Evolutionary conservation across 2,888 invertebrate genomes (phyloP), one percentile per base, ranked within the genome.

Genomic region (Nomada flava): DNA sequence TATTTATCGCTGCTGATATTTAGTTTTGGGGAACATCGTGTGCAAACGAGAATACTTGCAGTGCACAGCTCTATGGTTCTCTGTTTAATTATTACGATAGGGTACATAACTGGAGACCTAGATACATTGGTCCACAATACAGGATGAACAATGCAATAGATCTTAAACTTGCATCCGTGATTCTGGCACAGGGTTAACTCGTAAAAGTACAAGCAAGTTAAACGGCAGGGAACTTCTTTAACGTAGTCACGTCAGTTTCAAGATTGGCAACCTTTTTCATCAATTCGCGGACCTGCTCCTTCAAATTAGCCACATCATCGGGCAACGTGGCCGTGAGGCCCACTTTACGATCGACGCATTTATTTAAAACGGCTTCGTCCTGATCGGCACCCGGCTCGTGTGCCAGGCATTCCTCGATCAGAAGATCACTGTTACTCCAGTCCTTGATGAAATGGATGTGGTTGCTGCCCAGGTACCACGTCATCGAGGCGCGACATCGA

Each of bases 401-500:
- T 11, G 82, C 86, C 9, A 86, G 11, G n/a, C 87, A 87, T 10
- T 87, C 87, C 26, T 84, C 87, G 57, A 87, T 78, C 65, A 81
- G 18, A 1, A 82, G 23, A 62, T 87, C 86, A 4, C 67, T 71
- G 57, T 74, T 42, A 9, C 75, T 73, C 86, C 87, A 87, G 20
- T 84, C 79, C 20, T 36, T 79, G 50, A 86, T 52, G 55, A 75
- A 72, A 50, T 64, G 77, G 11, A 84, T 72, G n/a, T 74, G 77
- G 52, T 84, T 65, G 29, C 63, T 74, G 15, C 69, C 78, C 1
- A 87, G 29, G n/a, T 81, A 77, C 76, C 79, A 87, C 0, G 81
- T 70, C 78, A 87, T 84, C 26, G 75, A 11, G 0, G 63, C n/a
- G 10, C 84, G 79, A 7, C 86, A 87, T 7, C 74, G 80, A 20